These are phyloP conservation scores for Drosophila cardini DNA, from an alignment of 1,140 invertebrate genomes.

Conservation along the genomic window DNA sequence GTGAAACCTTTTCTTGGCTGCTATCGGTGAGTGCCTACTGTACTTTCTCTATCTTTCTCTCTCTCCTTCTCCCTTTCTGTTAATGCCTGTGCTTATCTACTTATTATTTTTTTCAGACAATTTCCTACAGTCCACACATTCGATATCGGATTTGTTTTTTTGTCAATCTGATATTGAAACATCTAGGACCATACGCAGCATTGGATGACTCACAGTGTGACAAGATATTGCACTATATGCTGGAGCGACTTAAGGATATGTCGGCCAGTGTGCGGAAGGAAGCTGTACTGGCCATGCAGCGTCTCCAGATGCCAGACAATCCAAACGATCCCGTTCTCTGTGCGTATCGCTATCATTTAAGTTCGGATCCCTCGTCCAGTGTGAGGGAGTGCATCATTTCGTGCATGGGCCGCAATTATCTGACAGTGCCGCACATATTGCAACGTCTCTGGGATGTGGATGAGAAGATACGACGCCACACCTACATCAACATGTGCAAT, in stretches of 20 bases:
- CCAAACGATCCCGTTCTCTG: conserved; percentile 91
- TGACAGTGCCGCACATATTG: conserved; percentile 88
- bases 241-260: conserved; percentile 87
- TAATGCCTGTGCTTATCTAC: not conserved
- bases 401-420: conserved; percentile 88
- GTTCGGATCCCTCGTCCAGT: conserved; percentile 90
- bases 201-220: conserved; percentile 92
- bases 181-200: conserved; percentile 90
- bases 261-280: conserved; percentile 89
- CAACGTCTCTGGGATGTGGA: conserved; percentile 90
- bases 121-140: conserved; percentile 85
- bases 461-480: conserved; percentile 89
- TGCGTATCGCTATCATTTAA: conserved; percentile 91
- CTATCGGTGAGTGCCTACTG: conserved; percentile 83
- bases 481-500: conserved; percentile 90
- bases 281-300: conserved; percentile 91
- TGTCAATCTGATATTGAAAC: conserved; percentile 89
- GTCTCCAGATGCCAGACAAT: conserved; percentile 92
- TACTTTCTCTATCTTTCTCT: conserved; percentile 27
- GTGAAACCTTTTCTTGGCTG: conserved; percentile 86
- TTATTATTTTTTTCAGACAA: conserved; percentile 52
- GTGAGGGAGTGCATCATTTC: conserved; percentile 89
- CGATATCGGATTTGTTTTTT: conserved; percentile 91
- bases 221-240: conserved; percentile 89
- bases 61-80: not conserved